phyloP scores from a whole-genome alignment of 1,140 invertebrate species.

The Drosophila orena region DNA sequence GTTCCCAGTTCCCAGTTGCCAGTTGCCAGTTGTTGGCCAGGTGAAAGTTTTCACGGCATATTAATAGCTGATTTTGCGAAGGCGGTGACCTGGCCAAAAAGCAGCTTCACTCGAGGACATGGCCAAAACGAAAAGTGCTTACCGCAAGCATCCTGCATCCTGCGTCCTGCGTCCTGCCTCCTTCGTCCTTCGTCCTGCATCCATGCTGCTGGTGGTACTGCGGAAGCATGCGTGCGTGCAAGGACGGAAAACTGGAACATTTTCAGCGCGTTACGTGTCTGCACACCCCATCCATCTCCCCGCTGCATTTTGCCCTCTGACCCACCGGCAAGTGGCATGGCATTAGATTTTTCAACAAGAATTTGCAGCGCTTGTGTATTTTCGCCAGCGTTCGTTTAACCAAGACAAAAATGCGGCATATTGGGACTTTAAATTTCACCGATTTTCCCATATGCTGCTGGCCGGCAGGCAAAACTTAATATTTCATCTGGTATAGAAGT shows the following conservation, averaged over 20 bases:
- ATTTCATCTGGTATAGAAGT: neutral
- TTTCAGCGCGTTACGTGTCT: slow-evolving; percentile 63
- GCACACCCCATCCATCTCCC: slow-evolving; percentile 6
- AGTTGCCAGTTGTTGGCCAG: slow-evolving; percentile 11
- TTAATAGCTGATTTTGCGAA: slow-evolving; percentile 59
- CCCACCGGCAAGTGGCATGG: slow-evolving; percentile 51
- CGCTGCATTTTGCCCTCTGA: slow-evolving; percentile 13
- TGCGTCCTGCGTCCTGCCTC: slow-evolving; percentile 30
- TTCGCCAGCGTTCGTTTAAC: slow-evolving; percentile 26
- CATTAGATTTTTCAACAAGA: slow-evolving; percentile 78
- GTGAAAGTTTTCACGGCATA: slow-evolving; percentile 51
- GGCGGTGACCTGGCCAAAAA: slow-evolving; percentile 50
- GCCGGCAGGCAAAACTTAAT: neutral
- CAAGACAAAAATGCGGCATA: slow-evolving; percentile 6
- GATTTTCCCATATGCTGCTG: neutral
- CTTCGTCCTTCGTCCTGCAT: slow-evolving; percentile 50
- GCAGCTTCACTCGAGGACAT: slow-evolving; percentile 55
- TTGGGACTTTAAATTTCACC: slow-evolving; percentile 10
- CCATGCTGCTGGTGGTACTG: slow-evolving; percentile 42
- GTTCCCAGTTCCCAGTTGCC: neutral
- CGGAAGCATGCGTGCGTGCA: slow-evolving; percentile 75
- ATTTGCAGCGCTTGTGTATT: slow-evolving; percentile 74
- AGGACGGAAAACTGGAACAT: slow-evolving; percentile 72
- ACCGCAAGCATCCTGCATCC: slow-evolving; percentile 62
- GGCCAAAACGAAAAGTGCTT: slow-evolving; percentile 72